Conservation (phyloP, 2,797 vertebrate species). For the Brachyalestes nurse region DNA sequence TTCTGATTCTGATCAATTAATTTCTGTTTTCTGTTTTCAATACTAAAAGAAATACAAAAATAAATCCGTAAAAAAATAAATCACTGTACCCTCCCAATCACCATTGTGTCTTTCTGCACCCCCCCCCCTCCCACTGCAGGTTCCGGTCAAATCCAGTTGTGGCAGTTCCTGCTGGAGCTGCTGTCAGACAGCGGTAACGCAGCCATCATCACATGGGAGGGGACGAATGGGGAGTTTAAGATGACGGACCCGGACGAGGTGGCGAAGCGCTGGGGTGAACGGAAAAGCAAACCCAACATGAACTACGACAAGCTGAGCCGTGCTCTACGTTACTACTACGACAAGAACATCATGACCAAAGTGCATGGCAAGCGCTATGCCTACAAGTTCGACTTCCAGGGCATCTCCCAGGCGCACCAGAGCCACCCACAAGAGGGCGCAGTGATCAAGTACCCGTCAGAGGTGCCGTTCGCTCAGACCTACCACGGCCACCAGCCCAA, state of each 20-base stretch:
- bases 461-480: constrained; percentile 82
- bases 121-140: constrained; percentile 68
- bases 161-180: constrained; percentile 90
- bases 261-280: constrained; percentile 87
- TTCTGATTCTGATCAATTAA: too few relatives aligned
- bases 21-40: too few relatives aligned
- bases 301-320: constrained; percentile 92
- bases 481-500: constrained; percentile 89
- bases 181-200: constrained; percentile 87
- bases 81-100: too few relatives aligned
- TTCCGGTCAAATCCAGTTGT: constrained; percentile 88
- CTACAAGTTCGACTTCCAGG: constrained; percentile 92
- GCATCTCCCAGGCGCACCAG: constrained; percentile 88
- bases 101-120: too few relatives aligned
- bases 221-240: constrained; percentile 90
- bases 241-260: constrained; percentile 90
- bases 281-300: constrained; percentile 91
- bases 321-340: constrained; percentile 89
- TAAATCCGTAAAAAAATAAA: too few relatives aligned
- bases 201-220: constrained; percentile 90
- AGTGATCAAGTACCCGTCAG: constrained; percentile 88
- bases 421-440: constrained; percentile 86
- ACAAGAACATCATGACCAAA: constrained; percentile 94
- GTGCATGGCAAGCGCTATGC: constrained; percentile 90
- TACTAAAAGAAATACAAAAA: too few relatives aligned